Evolutionary conservation across 2,888 invertebrate species (phyloP), one percentile per base, ranked within the genome.

Genomic region (Agriopis marginaria): DNA sequence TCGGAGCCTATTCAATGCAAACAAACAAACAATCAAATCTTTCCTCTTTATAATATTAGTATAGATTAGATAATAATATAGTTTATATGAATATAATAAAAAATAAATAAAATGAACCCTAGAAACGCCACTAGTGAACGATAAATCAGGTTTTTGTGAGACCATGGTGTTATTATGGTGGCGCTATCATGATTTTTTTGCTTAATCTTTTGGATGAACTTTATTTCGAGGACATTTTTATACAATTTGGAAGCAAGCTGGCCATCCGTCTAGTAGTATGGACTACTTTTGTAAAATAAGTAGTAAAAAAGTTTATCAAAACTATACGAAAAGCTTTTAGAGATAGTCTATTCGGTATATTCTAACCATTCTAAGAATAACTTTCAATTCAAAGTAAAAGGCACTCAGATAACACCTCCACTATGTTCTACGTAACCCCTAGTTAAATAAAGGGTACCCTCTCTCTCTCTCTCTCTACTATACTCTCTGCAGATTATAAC

Each of bases 101-200:
- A n/a, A n/a, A n/a, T n/a, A n/a, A n/a, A n/a, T n/a, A n/a, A n/a
- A n/a, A n/a, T n/a, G 14, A 8, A 9, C n/a, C 3, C 51, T 23
- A 3, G 17, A 23, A 1, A 17, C 23, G 23, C 7, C 51, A 51
- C 23, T 54, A 63, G 14, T 42, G 7, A 14, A 14, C 54, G 11
- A 55, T 63, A 63, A 55, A 55, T 63, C 47, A n/a, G 5, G 39
- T 63, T 63, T 51, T 49, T 55, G 55, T 55, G 32, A 40, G 53
- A 10, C 17, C 32, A 14, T 55, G 47, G 55, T 63, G 11, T 51
- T 51, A 47, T 44, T 54, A 55, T 53, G 44, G 42, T 42, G 12
- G 50, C 9, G 62, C 9, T 39, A 10, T 55, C 40, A 55, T 63
- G 63, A 40, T 63, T 9, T 63, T 61, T 42, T 23, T 62, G 45